Percentiles rank a stretch among this genome's conserved stretches.
These are phyloP conservation scores for Phortica magna DNA, from an alignment of 2,888 invertebrate species.

Conservation along the genomic window DNA sequence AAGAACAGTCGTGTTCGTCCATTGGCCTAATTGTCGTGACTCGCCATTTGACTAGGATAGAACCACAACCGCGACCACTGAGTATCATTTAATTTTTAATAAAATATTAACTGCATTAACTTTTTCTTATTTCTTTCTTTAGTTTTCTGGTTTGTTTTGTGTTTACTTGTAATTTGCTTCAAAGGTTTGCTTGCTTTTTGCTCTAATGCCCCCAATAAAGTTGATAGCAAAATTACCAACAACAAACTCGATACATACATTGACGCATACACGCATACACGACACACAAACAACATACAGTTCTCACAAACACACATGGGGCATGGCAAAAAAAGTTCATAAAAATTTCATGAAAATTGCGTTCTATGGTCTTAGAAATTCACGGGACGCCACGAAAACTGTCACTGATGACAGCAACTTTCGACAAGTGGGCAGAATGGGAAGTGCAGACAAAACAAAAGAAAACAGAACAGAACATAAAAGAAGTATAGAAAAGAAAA, in stretches of 20 bases:
- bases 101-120: no score
- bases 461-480: no score
- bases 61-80: not conserved
- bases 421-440: not conserved
- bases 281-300: no score
- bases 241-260: no score
- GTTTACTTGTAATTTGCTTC: not conserved
- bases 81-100: not conserved
- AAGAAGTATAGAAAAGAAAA: no score
- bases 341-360: conserved; percentile 1
- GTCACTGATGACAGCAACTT: not conserved
- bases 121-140: not conserved
- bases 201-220: no score
- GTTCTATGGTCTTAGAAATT: not conserved
- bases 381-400: not conserved
- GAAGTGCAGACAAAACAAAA: no score
- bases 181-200: no score
- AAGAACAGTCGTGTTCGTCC: no score
- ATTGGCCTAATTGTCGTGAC: not conserved
- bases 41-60: not conserved
- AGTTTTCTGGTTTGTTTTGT: not conserved
- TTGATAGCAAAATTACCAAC: no score
- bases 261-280: no score
- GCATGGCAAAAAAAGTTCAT: not conserved
- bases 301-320: not conserved